phyloP scores from a whole-genome alignment of 2,113 vertebrate genomes.

The Craseonycteris thonglongyai region DNA sequence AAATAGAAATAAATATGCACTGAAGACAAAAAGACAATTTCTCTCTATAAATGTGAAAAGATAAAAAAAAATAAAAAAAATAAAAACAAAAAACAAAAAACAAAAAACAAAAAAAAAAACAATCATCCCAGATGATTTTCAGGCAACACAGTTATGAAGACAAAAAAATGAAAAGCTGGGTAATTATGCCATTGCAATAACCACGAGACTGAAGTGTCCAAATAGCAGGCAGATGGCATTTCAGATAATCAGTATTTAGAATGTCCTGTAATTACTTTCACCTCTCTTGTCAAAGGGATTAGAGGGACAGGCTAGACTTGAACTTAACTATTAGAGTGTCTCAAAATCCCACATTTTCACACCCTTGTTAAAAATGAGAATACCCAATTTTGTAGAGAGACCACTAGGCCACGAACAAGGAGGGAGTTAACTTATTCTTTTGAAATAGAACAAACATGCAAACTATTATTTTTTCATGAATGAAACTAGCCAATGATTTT shows the following conservation, averaged over 20 bases:
- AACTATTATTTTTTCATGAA: neutral
- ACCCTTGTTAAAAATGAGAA: neutral
- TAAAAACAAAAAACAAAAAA: no score
- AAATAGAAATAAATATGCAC: no score
- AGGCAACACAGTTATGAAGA: neutral
- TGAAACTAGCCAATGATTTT: constrained; percentile 2
- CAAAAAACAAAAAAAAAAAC: no score
- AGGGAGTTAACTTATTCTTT: neutral
- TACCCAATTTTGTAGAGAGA: neutral
- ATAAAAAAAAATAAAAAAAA: no score
- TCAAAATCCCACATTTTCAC: neutral
- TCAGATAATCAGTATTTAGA: neutral
- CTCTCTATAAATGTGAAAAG: no score
- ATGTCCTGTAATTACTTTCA: neutral
- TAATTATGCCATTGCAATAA: neutral
- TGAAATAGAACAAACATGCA: neutral
- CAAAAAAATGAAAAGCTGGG: neutral
- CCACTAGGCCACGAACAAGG: neutral
- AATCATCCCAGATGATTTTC: no score
- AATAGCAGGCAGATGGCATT: neutral
- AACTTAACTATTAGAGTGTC: neutral
- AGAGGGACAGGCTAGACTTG: neutral
- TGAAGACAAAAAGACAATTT: no score
- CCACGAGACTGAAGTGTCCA: neutral
- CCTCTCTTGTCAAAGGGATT: neutral